phyloP scores from a whole-genome alignment of 2,888 invertebrate genomes.

The Machimus rusticus region DNA sequence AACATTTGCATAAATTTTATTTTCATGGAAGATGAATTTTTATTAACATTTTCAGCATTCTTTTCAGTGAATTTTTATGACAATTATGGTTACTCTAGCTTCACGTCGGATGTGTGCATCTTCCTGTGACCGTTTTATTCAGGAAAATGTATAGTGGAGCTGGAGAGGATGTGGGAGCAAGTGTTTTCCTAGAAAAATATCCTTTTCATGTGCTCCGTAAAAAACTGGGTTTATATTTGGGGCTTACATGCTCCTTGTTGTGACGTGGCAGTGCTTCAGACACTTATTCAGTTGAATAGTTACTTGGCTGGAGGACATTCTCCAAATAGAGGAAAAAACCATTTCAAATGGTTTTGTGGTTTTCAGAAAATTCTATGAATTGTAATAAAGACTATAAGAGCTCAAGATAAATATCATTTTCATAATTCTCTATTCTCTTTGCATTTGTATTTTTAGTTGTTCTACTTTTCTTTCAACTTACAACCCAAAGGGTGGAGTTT shows the following conservation, averaged over 20 bases:
- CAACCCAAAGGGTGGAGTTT: too few relatives aligned
- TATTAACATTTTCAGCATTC: not conserved
- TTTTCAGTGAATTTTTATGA: conserved; percentile 10
- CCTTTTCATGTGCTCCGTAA: not conserved
- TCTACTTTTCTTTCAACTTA: not conserved
- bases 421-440: not conserved
- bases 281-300: not conserved
- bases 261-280: not conserved
- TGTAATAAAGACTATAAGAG: not conserved
- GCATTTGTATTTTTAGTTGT: not conserved
- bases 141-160: not conserved
- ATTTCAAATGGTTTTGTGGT: not conserved
- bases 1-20: conserved; percentile 26
- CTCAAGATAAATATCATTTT: too few relatives aligned
- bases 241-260: not conserved
- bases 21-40: not conserved
- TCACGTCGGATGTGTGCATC: not conserved
- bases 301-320: not conserved
- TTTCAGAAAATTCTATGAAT: not conserved
- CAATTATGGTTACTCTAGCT: not conserved
- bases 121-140: not conserved
- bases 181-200: not conserved
- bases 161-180: not conserved
- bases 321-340: not conserved
- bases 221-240: not conserved